These are phyloP conservation scores for Reticulitermes speratus DNA, from an alignment of 1,140 invertebrate species.

Conservation along the genomic window DNA sequence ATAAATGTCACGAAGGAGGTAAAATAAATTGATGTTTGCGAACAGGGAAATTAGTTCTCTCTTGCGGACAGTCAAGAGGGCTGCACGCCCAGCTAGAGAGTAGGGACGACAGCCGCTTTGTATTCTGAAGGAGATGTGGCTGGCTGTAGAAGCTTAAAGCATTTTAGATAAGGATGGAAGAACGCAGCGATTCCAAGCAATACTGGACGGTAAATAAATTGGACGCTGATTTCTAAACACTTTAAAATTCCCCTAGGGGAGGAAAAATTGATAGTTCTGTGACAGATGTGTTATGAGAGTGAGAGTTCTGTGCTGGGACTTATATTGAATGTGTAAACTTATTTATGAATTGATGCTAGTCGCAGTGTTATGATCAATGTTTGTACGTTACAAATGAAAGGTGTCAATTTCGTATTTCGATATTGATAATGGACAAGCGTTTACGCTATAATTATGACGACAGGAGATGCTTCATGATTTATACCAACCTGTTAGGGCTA, in stretches of 20 bases:
- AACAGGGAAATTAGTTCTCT: conserved; percentile 32
- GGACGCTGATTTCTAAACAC: not conserved
- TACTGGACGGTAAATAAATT: conserved; percentile 18
- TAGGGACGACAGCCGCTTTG: not conserved
- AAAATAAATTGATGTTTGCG: conserved; percentile 33
- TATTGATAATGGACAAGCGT: too few relatives aligned
- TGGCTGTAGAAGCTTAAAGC: not conserved
- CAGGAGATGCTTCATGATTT: too few relatives aligned
- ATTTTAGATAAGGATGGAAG: not conserved
- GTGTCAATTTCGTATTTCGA: too few relatives aligned
- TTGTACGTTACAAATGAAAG: too few relatives aligned
- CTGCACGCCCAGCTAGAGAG: not conserved
- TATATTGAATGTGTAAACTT: too few relatives aligned
- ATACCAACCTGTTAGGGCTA: too few relatives aligned
- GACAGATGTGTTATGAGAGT: too few relatives aligned
- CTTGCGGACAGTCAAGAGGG: not conserved
- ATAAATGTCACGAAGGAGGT: conserved; percentile 30
- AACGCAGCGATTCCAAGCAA: not conserved
- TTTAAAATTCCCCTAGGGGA: not conserved
- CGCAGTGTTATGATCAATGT: too few relatives aligned
- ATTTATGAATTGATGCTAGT: too few relatives aligned
- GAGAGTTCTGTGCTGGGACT: too few relatives aligned
- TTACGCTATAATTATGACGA: too few relatives aligned
- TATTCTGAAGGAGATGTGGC: not conserved
- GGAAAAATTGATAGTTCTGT: not conserved